Evolutionary conservation across 1,140 invertebrate species (phyloP).

Genomic region (Arctopsyche grandis): DNA sequence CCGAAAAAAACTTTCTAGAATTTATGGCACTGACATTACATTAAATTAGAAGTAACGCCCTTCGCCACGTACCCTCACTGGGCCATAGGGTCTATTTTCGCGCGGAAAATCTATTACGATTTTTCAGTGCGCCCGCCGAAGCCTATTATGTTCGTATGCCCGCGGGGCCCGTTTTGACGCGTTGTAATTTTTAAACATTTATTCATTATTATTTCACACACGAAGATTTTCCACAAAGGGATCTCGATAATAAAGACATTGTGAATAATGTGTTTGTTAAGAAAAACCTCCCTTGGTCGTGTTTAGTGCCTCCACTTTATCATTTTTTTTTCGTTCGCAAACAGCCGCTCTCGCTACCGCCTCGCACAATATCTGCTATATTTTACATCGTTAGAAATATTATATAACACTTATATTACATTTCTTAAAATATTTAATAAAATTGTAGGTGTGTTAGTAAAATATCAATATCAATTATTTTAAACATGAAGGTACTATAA

Average conservation of each 20-base stretch:
- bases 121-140: slow-evolving; percentile 22
- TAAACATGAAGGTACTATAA: too few species aligned
- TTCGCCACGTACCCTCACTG: not conserved
- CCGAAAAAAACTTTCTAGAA: not conserved
- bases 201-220: slow-evolving; percentile 43
- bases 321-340: slow-evolving; percentile 27
- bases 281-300: slow-evolving; percentile 31
- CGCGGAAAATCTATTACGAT: slow-evolving; percentile 35
- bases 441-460: too few species aligned
- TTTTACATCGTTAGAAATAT: slow-evolving; percentile 13
- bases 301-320: slow-evolving; percentile 28
- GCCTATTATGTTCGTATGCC: slow-evolving; percentile 20
- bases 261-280: slow-evolving; percentile 47
- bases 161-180: slow-evolving; percentile 11
- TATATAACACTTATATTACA: too few species aligned
- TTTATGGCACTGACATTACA: slow-evolving; percentile 30
- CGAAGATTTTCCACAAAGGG: slow-evolving; percentile 28
- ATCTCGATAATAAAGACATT: slow-evolving; percentile 43
- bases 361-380: slow-evolving; percentile 28
- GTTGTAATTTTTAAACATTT: slow-evolving; percentile 38
- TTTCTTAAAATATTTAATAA: too few species aligned
- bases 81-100: slow-evolving; percentile 5
- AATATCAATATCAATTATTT: too few species aligned
- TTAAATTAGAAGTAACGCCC: slow-evolving; percentile 35
- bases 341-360: slow-evolving; percentile 8